phyloP scores from a whole-genome alignment of 1,140 invertebrate genomes.

The Drosophila watanabei region DNA sequence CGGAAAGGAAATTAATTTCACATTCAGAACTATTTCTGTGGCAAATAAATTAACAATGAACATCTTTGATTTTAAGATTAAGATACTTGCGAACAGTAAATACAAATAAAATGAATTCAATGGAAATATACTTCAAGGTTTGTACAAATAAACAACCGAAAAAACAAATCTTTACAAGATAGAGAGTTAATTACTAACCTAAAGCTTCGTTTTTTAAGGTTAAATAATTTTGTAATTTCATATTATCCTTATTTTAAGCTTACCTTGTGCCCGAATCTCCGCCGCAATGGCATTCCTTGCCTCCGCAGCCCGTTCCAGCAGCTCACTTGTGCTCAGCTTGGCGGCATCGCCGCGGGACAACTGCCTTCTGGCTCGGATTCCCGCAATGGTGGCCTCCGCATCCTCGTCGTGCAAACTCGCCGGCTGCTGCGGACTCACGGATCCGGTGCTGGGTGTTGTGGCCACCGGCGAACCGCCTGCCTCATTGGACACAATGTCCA shows the following conservation, averaged over 20 bases:
- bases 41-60: background rate
- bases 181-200: too few species aligned
- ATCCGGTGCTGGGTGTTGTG: constrained; percentile 66
- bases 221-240: background rate
- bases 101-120: too few species aligned
- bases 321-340: constrained; percentile 81
- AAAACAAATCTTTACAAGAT: too few species aligned
- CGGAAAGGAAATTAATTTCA: background rate
- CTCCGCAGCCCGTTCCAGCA: constrained; percentile 77
- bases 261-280: constrained; percentile 81
- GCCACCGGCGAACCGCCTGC: constrained; percentile 23
- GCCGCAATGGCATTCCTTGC: constrained; percentile 79
- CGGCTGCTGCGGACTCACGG: constrained; percentile 72
- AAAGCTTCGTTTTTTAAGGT: background rate
- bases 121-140: too few species aligned
- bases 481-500: constrained; percentile 83
- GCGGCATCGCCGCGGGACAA: constrained; percentile 75
- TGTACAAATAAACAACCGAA: too few species aligned
- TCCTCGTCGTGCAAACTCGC: constrained; percentile 67
- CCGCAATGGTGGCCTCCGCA: constrained; percentile 72
- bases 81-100: too few species aligned
- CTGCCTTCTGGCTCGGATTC: constrained; percentile 74
- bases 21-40: background rate
- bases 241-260: background rate
- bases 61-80: background rate